Base-by-base conservation (phyloP, 2,113 vertebrate species). In the Candoia aspera region DNA sequence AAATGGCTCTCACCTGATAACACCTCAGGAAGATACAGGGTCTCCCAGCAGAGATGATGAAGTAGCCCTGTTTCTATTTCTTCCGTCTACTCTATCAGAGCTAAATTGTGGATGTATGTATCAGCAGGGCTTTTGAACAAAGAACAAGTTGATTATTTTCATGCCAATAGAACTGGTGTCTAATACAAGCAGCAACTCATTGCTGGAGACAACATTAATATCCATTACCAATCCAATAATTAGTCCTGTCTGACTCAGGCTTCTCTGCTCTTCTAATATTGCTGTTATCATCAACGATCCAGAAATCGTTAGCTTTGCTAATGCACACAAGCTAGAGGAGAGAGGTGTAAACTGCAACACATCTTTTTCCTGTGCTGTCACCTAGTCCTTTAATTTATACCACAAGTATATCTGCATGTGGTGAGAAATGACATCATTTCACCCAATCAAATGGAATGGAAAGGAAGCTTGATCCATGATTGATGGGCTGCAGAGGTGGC, bases 381-480 rank as follows among this genome's bases (percentile, higher is more conserved):
- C 0, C 0, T 42, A 58, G 57, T 26, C 33, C 12, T 29, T 90
- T 93, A 93, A 94, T 91, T 96, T 95, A 94, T 8, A 13, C 87
- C 87, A 68, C 0, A 29, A 93, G 88, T 0, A 0, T 26, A 86
- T 26, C 53, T 0, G 6, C 93, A 46, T 0, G 0, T 73, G 84
- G 58, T 84, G 59, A 91, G 94, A 90, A 95, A 86, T 93, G 93
- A 15, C 55, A 68, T 64, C 54, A 73, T 83, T 49, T 79, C 84
- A 84, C 8, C 9, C 90, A 88, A 57, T 46, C 91, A n/a, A 42
- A 46, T 8, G 11, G 90, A 68, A 88, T 84, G 85, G 84, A 93
- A 95, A 87, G 91, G 90, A 91, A 92, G 86, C 86, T 53, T 89
- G 37, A 33, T 1, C 89, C 89, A 94, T 59, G 92, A 94, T 59